phyloP scores from a whole-genome alignment of 2,113 vertebrate species.

The Coturnix japonica region DNA sequence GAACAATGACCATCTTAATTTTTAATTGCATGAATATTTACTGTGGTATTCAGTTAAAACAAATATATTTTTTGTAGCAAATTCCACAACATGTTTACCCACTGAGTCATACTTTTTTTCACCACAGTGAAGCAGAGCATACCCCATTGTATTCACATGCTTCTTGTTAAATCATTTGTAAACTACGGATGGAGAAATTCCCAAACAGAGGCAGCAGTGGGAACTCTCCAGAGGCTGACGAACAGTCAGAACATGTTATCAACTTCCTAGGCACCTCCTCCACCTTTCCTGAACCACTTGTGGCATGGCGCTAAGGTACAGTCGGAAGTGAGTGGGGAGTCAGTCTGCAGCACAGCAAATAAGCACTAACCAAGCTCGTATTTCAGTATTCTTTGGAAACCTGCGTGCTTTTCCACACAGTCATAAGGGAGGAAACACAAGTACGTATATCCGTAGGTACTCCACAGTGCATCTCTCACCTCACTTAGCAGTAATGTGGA shows the following conservation, averaged over 20 bases:
- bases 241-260: conserved; percentile 51
- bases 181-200: conserved; percentile 46
- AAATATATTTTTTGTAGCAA: conserved; percentile 50
- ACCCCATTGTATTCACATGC: conserved; percentile 46
- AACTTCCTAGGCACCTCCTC: conserved; percentile 47
- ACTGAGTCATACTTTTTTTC: conserved; percentile 38
- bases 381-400: background rate
- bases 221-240: conserved; percentile 44
- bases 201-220: conserved; percentile 20
- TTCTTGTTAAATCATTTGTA: conserved; percentile 33
- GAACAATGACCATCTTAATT: conserved; percentile 54
- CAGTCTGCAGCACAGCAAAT: background rate
- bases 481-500: background rate
- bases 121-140: background rate
- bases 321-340: background rate
- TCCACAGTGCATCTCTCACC: background rate
- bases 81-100: conserved; percentile 60
- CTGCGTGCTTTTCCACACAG: background rate
- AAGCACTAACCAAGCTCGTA: background rate
- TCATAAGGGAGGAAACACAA: background rate
- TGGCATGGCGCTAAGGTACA: background rate
- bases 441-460: background rate
- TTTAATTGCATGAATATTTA: conserved; percentile 63
- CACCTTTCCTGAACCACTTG: conserved; percentile 54
- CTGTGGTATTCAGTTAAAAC: conserved; percentile 70